Evolutionary conservation across 2,113 vertebrate genomes (phyloP).

Genomic region (Diadophis punctatus): DNA sequence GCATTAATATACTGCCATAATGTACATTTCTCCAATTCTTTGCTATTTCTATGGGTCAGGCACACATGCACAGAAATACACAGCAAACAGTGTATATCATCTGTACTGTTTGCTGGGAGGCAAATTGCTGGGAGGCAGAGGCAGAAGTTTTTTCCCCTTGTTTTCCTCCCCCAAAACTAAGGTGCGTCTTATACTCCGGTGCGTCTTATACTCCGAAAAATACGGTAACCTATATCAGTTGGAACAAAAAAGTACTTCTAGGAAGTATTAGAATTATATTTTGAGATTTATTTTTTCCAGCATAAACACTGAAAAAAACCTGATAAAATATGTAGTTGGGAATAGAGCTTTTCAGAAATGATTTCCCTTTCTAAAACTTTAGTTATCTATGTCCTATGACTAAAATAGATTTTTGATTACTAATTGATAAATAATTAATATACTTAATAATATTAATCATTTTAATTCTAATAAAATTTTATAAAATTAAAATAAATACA

Average conservation of each 20-base stretch:
- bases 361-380: not conserved
- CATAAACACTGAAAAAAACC: not conserved
- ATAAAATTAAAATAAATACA: not conserved
- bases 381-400: not conserved
- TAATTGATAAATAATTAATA: not conserved
- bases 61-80: too few relatives aligned
- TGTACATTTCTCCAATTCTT: too few relatives aligned
- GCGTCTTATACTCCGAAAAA: too few relatives aligned
- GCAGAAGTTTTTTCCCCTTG: too few relatives aligned
- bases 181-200: too few relatives aligned
- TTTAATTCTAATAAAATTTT: not conserved
- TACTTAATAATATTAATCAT: not conserved
- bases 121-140: too few relatives aligned
- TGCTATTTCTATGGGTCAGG: too few relatives aligned
- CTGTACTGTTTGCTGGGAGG: too few relatives aligned
- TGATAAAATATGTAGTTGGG: not conserved
- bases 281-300: not conserved
- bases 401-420: not conserved
- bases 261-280: not conserved
- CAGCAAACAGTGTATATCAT: too few relatives aligned
- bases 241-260: not conserved
- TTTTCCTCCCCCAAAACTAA: too few relatives aligned
- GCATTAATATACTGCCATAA: too few relatives aligned
- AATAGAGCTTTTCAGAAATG: not conserved
- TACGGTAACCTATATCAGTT: not conserved